Percentiles rank a stretch among this genome's conserved stretches.
phyloP scores from a whole-genome alignment of 2,113 vertebrate genomes.

The Morone saxatilis region DNA sequence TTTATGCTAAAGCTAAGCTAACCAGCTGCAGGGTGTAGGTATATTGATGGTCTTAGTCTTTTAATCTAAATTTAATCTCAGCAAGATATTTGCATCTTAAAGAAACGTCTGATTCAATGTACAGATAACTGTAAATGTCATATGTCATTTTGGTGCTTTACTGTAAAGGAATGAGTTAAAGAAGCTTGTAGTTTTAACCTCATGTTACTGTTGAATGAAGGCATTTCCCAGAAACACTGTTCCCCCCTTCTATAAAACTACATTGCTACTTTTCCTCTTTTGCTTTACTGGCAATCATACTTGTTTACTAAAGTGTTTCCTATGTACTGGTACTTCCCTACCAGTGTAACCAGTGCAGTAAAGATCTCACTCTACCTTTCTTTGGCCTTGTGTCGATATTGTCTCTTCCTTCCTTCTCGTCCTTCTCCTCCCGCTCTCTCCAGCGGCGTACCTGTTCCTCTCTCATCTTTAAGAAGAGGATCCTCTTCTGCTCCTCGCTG shows the following conservation, averaged over 20 bases:
- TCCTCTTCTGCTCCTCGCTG: constrained; percentile 86
- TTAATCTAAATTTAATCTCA: neutral
- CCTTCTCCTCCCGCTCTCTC: constrained; percentile 81
- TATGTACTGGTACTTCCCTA: neutral
- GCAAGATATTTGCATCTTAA: neutral
- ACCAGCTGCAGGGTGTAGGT: neutral
- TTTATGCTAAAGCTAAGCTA: neutral
- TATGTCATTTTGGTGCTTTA: neutral
- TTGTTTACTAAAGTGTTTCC: neutral
- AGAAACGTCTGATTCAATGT: neutral
- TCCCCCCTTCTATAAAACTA: constrained; percentile 18
- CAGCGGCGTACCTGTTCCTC: constrained; percentile 87
- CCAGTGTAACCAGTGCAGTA: neutral
- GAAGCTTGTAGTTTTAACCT: neutral
- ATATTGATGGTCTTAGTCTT: neutral
- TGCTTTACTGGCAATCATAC: neutral
- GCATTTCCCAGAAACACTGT: constrained; percentile 9
- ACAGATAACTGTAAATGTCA: neutral
- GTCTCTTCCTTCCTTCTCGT: constrained; percentile 58
- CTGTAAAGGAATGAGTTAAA: neutral
- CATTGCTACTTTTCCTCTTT: neutral
- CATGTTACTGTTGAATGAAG: neutral
- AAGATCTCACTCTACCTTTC: constrained; percentile 77
- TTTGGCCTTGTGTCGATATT: constrained; percentile 41
- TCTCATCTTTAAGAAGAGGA: constrained; percentile 87